Conservation (phyloP, 1,140 invertebrate species). For the Calosoma granatense region DNA sequence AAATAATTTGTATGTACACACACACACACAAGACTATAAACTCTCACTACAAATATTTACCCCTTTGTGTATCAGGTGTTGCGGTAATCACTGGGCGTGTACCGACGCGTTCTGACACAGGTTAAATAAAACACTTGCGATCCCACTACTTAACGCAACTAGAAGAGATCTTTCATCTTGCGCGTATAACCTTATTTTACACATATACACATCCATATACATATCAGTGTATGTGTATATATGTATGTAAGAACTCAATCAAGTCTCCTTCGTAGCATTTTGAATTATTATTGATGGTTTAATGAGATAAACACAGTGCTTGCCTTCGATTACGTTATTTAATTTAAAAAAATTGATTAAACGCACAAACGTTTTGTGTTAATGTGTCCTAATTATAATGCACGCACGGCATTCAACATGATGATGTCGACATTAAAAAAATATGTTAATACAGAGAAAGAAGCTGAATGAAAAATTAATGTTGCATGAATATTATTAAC, state of each 20-base stretch:
- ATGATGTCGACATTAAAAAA: too few species aligned
- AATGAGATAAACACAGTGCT: not conserved
- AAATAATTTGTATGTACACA: too few species aligned
- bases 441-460: too few species aligned
- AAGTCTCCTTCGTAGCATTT: not conserved
- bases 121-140: too few species aligned
- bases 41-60: not conserved
- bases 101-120: not conserved
- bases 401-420: too few species aligned
- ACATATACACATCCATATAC: not conserved
- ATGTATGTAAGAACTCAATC: not conserved
- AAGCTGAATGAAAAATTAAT: too few species aligned
- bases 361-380: too few species aligned
- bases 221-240: not conserved
- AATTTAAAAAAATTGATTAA: too few species aligned
- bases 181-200: not conserved
- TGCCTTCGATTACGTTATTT: too few species aligned
- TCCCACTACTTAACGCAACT: not conserved
- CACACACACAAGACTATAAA: not conserved
- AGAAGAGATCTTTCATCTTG: not conserved
- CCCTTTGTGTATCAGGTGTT: not conserved
- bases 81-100: not conserved
- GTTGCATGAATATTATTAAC: too few species aligned
- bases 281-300: not conserved
- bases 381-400: too few species aligned